These are phyloP conservation scores for Percopsis omiscomaycus DNA, from an alignment of 2,797 vertebrate genomes.

Conservation along the genomic window DNA sequence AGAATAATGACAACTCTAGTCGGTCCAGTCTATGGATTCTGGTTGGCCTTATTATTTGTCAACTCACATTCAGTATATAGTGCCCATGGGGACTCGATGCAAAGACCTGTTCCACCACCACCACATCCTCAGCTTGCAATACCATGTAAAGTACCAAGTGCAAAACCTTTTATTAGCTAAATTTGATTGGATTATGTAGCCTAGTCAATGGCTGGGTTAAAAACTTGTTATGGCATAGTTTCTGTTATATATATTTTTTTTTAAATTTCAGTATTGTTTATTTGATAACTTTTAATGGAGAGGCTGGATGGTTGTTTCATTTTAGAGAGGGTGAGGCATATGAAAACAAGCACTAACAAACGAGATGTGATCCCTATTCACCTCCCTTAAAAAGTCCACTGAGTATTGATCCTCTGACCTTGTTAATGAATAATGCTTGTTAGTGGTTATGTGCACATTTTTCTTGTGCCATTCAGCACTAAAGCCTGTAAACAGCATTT, in stretches of 20 bases:
- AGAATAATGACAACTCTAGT: background rate
- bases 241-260: no score
- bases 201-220: no score
- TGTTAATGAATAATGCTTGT: constrained; percentile 20
- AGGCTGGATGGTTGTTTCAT: background rate
- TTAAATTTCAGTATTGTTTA: no score
- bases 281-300: background rate
- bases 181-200: no score
- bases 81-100: background rate
- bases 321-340: background rate
- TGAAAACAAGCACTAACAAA: constrained; percentile 15
- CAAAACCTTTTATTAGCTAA: no score
- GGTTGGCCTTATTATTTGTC: background rate
- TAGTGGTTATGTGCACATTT: background rate
- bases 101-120: background rate
- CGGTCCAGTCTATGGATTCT: background rate
- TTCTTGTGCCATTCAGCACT: no score
- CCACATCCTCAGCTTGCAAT: background rate
- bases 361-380: constrained; percentile 13
- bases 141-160: background rate
- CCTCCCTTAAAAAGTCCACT: constrained; percentile 21
- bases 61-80: background rate
- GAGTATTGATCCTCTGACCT: constrained; percentile 13
- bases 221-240: no score
- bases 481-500: no score